Evolutionary conservation across 1,140 invertebrate species (phyloP), one percentile per base, ranked within the genome.

Genomic region (Tetramorium simillimum): DNA sequence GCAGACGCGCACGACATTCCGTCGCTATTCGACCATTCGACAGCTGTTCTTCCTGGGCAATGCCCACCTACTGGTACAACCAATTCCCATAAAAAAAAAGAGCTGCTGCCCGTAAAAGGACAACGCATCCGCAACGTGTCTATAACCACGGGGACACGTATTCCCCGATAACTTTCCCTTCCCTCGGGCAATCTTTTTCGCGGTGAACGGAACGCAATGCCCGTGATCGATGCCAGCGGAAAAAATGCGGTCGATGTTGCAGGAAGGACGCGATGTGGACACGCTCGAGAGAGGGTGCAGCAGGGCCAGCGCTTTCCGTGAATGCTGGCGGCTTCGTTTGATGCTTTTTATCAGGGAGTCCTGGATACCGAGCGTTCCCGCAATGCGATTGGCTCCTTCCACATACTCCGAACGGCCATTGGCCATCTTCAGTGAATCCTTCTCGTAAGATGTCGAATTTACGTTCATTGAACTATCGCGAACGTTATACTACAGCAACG

Each of bases 301-400:
- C 72, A 88, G 90, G 76, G 77, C 69, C 90, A 86, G 58, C 80
- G 89, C 87, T 92, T 92, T 92, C 91, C 91, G 84, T 92, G 91
- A 92, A 92, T 89, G 91, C 86, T 67, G 86, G 89, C 93, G 92
- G 92, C 91, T 84, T 90, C 90, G 90, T 93, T 93, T 93, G 92
- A 93, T 92, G 91, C 84, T 93, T 93, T 93, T 93, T 93, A 91
- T 72, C 84, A 69, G 18, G 76, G 86, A 87, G 60, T 90, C 77
- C 92, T 90, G 88, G 89, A 92, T 92, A 92, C 91, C 91, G 75
- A 46, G 88, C 87, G 91, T 93, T 89, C 89, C 88, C 86, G 70
- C 37, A 43, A 21, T 75, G 70, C 88, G 88, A 92, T 92, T 92
- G 91, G 90, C 72, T 91, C 87, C 85, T 92, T 91, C 89, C 88